Percentiles rank a stretch among this genome's conserved stretches.
Evolutionary conservation across 2,113 vertebrate genomes (phyloP).

Genomic region (Indri indri): DNA sequence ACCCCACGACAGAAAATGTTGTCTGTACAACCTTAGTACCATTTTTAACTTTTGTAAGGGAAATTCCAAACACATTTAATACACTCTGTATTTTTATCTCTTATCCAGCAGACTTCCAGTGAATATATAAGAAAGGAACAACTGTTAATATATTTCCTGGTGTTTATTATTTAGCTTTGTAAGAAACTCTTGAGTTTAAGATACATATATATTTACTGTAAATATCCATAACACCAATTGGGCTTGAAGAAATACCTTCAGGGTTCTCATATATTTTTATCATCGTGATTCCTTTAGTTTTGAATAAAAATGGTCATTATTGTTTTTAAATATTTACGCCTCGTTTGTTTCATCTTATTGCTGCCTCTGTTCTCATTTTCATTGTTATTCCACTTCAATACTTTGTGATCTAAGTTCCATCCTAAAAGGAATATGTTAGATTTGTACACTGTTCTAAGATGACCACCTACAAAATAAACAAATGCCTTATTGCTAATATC

Average conservation of each 20-base stretch:
- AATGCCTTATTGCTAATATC: neutral
- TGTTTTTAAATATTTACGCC: neutral
- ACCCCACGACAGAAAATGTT: neutral
- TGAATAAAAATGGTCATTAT: neutral
- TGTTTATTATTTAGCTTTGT: neutral
- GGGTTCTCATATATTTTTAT: neutral
- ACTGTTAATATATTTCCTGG: neutral
- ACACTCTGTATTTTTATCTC: neutral
- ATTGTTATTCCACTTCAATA: neutral
- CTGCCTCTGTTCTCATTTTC: neutral
- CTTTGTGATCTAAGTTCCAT: neutral
- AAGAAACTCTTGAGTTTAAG: constrained; percentile 15
- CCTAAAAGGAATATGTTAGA: neutral
- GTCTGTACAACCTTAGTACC: neutral
- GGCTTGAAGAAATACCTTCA: neutral
- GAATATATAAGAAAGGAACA: neutral
- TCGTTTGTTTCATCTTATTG: neutral
- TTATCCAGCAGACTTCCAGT: neutral
- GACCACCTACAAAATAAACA: neutral
- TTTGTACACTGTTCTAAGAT: neutral
- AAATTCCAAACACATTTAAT: neutral
- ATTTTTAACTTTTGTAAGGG: neutral
- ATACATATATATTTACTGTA: neutral
- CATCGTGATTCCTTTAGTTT: neutral
- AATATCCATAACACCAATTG: neutral